These are phyloP conservation scores for Celastrina argiolus DNA, from an alignment of 2,888 invertebrate genomes.

Conservation along the genomic window DNA sequence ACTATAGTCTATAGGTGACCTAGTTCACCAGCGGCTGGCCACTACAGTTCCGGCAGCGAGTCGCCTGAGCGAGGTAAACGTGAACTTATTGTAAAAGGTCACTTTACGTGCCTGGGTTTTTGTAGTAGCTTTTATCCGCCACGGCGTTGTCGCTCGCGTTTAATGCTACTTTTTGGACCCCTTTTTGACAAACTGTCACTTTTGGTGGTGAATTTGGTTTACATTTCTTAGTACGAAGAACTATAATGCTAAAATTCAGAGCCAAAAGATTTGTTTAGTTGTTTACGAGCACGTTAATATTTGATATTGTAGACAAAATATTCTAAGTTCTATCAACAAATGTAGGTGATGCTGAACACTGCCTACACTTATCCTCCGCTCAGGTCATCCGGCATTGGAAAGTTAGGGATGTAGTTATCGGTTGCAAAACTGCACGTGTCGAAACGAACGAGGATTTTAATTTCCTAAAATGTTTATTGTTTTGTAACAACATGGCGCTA, in stretches of 20 bases:
- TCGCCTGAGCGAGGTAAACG: conserved; percentile 1
- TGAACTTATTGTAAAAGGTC: conserved; percentile 10
- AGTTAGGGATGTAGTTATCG: conserved; percentile 6
- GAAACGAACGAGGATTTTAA: conserved; percentile 19
- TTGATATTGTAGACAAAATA: background rate
- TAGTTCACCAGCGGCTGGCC: background rate
- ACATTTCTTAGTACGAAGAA: too few relatives aligned
- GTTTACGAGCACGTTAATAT: background rate
- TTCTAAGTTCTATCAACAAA: background rate
- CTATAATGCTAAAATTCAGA: too few relatives aligned
- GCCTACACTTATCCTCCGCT: background rate
- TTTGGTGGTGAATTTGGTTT: too few relatives aligned
- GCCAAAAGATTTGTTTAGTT: too few relatives aligned
- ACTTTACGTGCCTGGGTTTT: conserved; percentile 7
- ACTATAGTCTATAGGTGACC: background rate
- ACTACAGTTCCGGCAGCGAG: background rate
- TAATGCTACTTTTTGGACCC: background rate
- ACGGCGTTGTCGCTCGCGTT: background rate
- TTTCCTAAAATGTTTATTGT: conserved; percentile 15
- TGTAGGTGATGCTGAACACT: background rate
- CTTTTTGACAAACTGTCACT: too few relatives aligned
- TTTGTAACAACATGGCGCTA: background rate
- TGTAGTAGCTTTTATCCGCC: background rate
- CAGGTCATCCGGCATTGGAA: conserved; percentile 10
- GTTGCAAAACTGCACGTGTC: conserved; percentile 11